Base-by-base conservation (phyloP, 1,140 invertebrate species). In the Hestina assimilis region DNA sequence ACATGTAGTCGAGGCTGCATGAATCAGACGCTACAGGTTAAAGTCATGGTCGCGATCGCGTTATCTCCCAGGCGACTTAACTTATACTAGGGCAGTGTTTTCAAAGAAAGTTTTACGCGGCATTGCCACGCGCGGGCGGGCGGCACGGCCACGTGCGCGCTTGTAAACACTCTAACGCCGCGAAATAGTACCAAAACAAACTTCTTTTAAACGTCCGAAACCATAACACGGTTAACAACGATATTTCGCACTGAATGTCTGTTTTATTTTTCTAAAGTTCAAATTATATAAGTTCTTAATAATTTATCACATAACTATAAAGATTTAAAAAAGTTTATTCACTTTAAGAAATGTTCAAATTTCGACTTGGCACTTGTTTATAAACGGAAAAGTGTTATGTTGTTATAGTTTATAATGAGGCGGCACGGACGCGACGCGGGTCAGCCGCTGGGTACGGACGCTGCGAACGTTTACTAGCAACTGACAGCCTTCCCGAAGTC, bases 401-500 rank as follows among this genome's bases (percentile, higher is more conserved):
- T 69, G 54, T 72, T 65, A 57, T 74, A 75, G 74, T 79, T 80
- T 72, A 59, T 68, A 61, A 53, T 57, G 58, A 75, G 54, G 48
- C 70, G 68, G 63, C 58, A 65, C 65, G 69, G 63, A 64, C 63
- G 65, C 71, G 67, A 45, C 70, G 62, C 71, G 62, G 67, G 67
- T 76, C 69, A 74, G 47, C 71, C 72, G 79, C 75, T 69, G 72
- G 69, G 84, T 84, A 77, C 75, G 73, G 74, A 79, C 84, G 81
- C 83, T 80, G 70, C 69, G 81, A 77, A 77, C 83, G 81, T 84
- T 84, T 86, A 83, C 74, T 75, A 83, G 74, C 83, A 83, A 87
- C 84, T 87, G 84, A 87, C 81, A 86, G 84, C 82, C 84, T 86
- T 87, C 84, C 84, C 82, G 81, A 84, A 86, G 81, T 87, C 83